A percentile compares a stretch with the other conserved stretches of the same genome.
Evolutionary conservation across 2,113 vertebrate genomes (phyloP).

Genomic region (Brachyhypopomus occidentalis): DNA sequence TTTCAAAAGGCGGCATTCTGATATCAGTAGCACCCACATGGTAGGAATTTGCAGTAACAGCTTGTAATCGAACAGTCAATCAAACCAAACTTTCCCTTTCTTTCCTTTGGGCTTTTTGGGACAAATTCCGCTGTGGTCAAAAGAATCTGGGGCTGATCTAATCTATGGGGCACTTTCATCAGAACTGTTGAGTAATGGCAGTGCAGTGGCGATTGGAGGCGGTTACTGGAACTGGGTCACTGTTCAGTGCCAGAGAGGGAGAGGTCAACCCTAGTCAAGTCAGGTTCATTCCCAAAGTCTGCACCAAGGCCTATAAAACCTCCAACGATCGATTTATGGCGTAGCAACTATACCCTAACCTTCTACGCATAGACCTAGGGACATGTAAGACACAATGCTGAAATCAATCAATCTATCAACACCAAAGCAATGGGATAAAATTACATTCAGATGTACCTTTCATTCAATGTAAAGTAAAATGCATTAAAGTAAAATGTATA

Average conservation of each 20-base stretch:
- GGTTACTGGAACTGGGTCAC: slow-evolving; percentile 37
- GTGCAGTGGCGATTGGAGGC: slow-evolving; percentile 7
- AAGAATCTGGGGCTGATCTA: slow-evolving; percentile 35
- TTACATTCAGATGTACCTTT: not conserved
- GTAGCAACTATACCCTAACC: not conserved
- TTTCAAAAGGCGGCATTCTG: not conserved
- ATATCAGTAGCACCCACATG: slow-evolving; percentile 42
- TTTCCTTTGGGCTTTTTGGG: slow-evolving; percentile 44
- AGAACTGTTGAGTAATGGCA: slow-evolving; percentile 25
- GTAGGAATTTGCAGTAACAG: slow-evolving; percentile 13
- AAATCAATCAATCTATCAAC: not conserved
- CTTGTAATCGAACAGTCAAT: slow-evolving; percentile 35
- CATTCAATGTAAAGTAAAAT: too few species aligned
- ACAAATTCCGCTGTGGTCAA: slow-evolving; percentile 21
- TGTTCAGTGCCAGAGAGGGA: slow-evolving; percentile 1
- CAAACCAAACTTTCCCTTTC: slow-evolving; percentile 23
- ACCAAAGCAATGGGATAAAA: not conserved
- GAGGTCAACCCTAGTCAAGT: slow-evolving; percentile 30
- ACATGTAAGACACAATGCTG: not conserved
- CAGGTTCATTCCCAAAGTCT: slow-evolving; percentile 12
- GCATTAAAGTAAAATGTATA: not conserved
- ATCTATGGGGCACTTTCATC: slow-evolving; percentile 44
- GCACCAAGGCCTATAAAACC: slow-evolving; percentile 21
- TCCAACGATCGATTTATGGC: not conserved
- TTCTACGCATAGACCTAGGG: not conserved